phyloP scores from a whole-genome alignment of 2,113 vertebrate genomes.

The Bos taurus region DNA sequence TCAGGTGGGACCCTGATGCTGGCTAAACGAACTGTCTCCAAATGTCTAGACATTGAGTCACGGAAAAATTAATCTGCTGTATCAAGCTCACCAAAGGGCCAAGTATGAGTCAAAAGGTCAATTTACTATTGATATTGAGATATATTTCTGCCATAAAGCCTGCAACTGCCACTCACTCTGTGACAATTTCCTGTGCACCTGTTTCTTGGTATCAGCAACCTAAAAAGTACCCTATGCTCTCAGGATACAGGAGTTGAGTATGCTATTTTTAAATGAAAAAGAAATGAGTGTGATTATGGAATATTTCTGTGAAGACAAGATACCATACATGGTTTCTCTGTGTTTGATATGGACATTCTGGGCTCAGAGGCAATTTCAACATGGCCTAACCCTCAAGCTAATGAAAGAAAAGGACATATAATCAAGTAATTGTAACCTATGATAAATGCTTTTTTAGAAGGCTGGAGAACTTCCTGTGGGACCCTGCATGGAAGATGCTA shows the following conservation, averaged over 20 bases:
- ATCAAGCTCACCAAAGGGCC: constrained; percentile 19
- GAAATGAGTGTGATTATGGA: neutral
- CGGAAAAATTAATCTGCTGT: neutral
- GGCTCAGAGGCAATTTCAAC: neutral
- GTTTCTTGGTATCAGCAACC: neutral
- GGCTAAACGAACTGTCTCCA: neutral
- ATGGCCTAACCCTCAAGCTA: neutral
- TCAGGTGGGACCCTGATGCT: neutral
- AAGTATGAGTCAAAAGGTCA: neutral
- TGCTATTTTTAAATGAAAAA: neutral
- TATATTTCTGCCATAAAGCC: neutral
- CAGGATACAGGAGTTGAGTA: neutral
- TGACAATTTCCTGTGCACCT: neutral
- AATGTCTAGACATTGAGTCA: constrained; percentile 13
- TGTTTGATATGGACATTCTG: neutral
- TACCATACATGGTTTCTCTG: neutral
- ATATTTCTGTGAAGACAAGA: neutral
- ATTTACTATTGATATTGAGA: neutral
- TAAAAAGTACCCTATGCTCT: neutral
- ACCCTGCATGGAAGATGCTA: neutral
- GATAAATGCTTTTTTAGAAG: neutral
- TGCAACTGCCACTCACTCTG: neutral
- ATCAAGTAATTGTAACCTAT: neutral
- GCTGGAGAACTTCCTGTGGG: neutral
- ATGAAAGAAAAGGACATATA: neutral